These are phyloP conservation scores for Gasterosteus nipponicus DNA, from an alignment of 2,113 vertebrate genomes.

Conservation along the genomic window DNA sequence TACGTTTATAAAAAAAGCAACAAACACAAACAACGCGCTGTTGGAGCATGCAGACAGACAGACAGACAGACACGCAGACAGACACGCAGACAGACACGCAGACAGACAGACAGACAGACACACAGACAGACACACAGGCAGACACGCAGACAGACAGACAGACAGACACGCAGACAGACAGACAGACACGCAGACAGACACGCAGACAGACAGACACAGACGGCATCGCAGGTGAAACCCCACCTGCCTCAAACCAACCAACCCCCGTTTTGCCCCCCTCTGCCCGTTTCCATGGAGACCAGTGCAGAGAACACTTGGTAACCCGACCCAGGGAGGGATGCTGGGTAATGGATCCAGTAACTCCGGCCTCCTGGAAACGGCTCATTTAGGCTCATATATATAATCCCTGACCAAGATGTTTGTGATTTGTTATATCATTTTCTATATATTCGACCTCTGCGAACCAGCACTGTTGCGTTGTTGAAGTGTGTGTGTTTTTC, in stretches of 20 bases:
- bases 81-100: neutral
- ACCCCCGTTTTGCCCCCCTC: neutral
- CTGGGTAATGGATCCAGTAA: constrained; percentile 45
- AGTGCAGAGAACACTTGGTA: constrained; percentile 40
- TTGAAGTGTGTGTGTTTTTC: too few species aligned
- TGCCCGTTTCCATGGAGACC: constrained; percentile 59
- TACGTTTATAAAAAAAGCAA: too few species aligned
- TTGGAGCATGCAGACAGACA: too few species aligned
- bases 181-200: neutral
- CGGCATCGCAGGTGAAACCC: constrained; percentile 27
- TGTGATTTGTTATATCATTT: too few species aligned
- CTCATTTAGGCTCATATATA: neutral
- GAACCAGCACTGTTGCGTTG: too few species aligned
- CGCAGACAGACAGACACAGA: neutral
- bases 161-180: neutral
- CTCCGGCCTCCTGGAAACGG: neutral
- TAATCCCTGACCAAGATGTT: too few species aligned
- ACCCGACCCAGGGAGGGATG: constrained; percentile 52
- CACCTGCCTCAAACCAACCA: constrained; percentile 15
- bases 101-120: too few species aligned
- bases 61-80: neutral
- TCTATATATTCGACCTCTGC: neutral
- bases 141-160: neutral
- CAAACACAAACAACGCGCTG: too few species aligned
- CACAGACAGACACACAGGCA: too few species aligned